A percentile compares a stretch with the other conserved stretches of the same genome.
phyloP scores from a whole-genome alignment of 2,113 vertebrate genomes.

The Noturus placidus region DNA sequence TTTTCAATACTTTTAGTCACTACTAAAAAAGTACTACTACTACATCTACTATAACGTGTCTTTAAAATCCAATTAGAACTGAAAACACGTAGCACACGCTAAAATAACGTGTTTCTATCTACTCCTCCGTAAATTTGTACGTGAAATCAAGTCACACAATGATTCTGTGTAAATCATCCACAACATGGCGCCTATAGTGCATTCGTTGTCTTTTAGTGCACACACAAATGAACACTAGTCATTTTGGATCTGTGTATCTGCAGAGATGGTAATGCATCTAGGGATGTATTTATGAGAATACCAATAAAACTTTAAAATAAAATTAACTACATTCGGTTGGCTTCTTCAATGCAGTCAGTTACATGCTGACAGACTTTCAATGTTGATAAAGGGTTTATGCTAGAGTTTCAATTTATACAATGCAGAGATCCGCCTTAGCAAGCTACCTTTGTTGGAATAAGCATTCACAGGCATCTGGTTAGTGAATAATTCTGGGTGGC shows the following conservation, averaged over 20 bases:
- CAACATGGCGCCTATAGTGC: neutral
- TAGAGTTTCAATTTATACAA: neutral
- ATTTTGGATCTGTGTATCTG: neutral
- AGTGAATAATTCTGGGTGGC: neutral
- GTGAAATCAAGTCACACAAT: neutral
- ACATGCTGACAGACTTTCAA: neutral
- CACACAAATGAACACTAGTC: neutral
- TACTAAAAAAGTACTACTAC: too few species aligned
- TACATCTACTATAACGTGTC: neutral
- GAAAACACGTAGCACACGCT: neutral
- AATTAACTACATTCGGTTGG: neutral
- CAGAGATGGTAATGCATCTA: neutral
- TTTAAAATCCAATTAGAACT: neutral
- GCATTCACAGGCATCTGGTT: neutral
- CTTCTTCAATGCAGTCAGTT: neutral
- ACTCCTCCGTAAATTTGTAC: neutral
- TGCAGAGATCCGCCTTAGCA: neutral
- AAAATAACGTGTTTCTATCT: neutral
- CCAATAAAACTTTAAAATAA: neutral
- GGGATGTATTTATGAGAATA: too few species aligned
- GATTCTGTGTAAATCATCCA: neutral
- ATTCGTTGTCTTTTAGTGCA: neutral
- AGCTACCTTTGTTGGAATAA: neutral
- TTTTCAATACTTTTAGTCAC: neutral
- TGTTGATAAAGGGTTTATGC: neutral